These are phyloP conservation scores for Microcaecilia unicolor DNA, from an alignment of 2,797 vertebrate species.

Conservation along the genomic window DNA sequence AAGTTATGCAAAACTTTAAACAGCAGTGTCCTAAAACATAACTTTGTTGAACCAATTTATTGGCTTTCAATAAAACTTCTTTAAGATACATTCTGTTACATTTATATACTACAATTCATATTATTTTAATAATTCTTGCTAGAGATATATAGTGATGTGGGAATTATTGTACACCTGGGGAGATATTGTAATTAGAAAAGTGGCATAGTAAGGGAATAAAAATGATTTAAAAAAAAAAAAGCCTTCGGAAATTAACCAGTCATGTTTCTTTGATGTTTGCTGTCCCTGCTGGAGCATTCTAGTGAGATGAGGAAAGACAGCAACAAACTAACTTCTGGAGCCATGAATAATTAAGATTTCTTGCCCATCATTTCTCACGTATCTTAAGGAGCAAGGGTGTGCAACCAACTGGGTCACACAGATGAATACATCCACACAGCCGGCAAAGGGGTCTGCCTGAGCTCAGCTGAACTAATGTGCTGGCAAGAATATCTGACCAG, in stretches of 20 bases:
- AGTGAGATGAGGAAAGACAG: slow-evolving; percentile 27
- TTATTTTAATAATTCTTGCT: slow-evolving; percentile 50
- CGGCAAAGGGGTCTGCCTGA: slow-evolving; percentile 24
- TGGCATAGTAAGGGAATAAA: slow-evolving; percentile 45
- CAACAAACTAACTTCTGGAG: slow-evolving; percentile 33
- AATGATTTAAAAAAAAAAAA: slow-evolving; percentile 46
- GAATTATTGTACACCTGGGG: slow-evolving; percentile 51
- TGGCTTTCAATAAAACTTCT: slow-evolving; percentile 31
- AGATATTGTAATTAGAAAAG: slow-evolving; percentile 55
- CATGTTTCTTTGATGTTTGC: slow-evolving; percentile 27
- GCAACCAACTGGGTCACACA: slow-evolving; percentile 52
- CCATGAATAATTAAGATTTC: slow-evolving; percentile 57
- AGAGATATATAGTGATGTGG: slow-evolving; percentile 43
- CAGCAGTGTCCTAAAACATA: slow-evolving; percentile 19
- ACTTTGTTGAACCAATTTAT: slow-evolving; percentile 28
- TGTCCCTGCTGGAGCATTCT: slow-evolving; percentile 35
- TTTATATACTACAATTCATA: slow-evolving; percentile 36
- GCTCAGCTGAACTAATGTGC: slow-evolving; percentile 41
- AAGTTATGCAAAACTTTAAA: slow-evolving; percentile 28
- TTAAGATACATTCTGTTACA: slow-evolving; percentile 33
- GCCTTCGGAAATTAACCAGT: slow-evolving; percentile 55
- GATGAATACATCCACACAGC: slow-evolving; percentile 38
- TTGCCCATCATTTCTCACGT: slow-evolving; percentile 44
- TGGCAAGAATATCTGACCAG: slow-evolving; percentile 38
- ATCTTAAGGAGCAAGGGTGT: slow-evolving; percentile 28